Percentiles rank a stretch among this genome's conserved stretches.
phyloP scores from a whole-genome alignment of 92 coral and sea anemone genomes.

The Zoanthus sociatus region DNA sequence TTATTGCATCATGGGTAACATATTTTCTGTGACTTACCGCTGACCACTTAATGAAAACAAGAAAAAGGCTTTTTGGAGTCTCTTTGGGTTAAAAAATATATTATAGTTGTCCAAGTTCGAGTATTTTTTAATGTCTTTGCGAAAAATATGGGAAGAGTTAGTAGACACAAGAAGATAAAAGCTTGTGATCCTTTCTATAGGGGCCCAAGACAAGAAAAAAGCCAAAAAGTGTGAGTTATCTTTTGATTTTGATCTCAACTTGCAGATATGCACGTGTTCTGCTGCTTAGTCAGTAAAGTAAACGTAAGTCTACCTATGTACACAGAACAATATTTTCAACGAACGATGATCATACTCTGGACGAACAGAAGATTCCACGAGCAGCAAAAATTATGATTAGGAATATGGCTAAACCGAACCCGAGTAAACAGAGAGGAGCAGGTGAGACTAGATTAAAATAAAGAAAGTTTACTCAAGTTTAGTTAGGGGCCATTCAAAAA shows the following conservation, averaged over 20 bases:
- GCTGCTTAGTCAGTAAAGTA: neutral
- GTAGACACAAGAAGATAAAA: conserved; percentile 90
- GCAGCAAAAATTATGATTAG: conserved; percentile 64
- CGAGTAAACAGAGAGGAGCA: conserved; percentile 4
- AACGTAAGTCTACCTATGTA: neutral
- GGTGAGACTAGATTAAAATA: neutral
- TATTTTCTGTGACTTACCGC: neutral
- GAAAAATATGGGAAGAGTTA: conserved; percentile 83
- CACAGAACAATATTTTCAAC: conserved; percentile 23
- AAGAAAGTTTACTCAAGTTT: too few relatives aligned
- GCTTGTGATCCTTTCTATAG: conserved; percentile 95
- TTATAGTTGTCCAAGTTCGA: neutral
- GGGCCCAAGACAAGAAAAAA: conserved; percentile 68
- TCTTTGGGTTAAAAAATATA: neutral
- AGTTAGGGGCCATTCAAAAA: too few relatives aligned
- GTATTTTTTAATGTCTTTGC: neutral
- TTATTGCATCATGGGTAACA: conserved; percentile 47
- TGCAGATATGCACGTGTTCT: neutral
- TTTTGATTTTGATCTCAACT: neutral
- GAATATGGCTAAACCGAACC: neutral
- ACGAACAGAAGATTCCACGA: conserved; percentile 75
- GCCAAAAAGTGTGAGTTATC: conserved; percentile 54
- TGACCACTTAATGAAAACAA: neutral
- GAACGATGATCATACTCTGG: conserved; percentile 30
- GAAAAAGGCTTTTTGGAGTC: neutral